phyloP scores from a whole-genome alignment of 2,113 vertebrate species.

The Phoxinus phoxinus region DNA sequence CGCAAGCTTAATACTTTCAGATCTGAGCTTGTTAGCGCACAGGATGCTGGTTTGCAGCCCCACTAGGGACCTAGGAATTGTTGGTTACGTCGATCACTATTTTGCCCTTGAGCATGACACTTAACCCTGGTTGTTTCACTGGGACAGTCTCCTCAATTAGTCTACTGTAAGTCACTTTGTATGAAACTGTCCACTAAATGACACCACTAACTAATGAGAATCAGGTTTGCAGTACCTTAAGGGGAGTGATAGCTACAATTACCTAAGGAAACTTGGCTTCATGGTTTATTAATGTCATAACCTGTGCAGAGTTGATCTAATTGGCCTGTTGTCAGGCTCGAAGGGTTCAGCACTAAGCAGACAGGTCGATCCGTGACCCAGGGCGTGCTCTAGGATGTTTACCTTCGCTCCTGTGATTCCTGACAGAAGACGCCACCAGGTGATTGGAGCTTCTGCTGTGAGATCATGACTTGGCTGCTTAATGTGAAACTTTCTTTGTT shows the following conservation, averaged over 20 bases:
- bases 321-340: slow-evolving; percentile 58
- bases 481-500: slow-evolving; percentile 33
- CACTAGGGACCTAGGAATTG: neutral
- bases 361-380: slow-evolving; percentile 59
- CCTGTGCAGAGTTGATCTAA: slow-evolving; percentile 55
- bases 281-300: slow-evolving; percentile 52
- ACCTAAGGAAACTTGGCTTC: slow-evolving; percentile 47
- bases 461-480: slow-evolving; percentile 31
- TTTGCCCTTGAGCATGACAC: slow-evolving; percentile 2
- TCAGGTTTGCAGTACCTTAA: neutral
- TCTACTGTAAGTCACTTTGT: slow-evolving; percentile 28
- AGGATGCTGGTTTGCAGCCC: neutral
- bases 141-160: slow-evolving; percentile 16
- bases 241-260: slow-evolving; percentile 16
- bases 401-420: slow-evolving; percentile 55
- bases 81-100: neutral
- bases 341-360: slow-evolving; percentile 51
- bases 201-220: slow-evolving; percentile 25
- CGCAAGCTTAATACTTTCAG: neutral
- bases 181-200: slow-evolving; percentile 5
- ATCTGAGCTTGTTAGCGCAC: neutral
- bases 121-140: neutral
- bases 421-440: slow-evolving; percentile 48
- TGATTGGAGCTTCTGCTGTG: slow-evolving; percentile 44
- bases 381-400: slow-evolving; percentile 61